A percentile compares a stretch with the other conserved stretches of the same genome.
Conservation (phyloP, 2,888 invertebrate genomes). For the Lasioglossum marginatum region DNA sequence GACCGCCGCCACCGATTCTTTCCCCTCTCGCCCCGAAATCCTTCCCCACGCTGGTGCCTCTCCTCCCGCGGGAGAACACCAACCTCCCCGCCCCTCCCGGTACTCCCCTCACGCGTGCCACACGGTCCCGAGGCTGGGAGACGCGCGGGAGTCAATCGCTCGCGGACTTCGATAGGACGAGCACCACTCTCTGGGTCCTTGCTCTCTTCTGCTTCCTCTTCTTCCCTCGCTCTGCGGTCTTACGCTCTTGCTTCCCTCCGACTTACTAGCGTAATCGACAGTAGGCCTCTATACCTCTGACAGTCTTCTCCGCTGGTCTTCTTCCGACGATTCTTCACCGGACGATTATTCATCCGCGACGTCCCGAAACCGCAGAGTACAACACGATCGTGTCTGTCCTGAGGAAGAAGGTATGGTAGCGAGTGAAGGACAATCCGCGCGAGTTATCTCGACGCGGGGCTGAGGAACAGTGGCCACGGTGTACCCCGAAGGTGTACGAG, state of each 20-base stretch:
- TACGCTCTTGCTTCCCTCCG: conserved; percentile 1
- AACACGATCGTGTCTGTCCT: background rate
- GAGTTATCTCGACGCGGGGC: background rate
- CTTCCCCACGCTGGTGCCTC: conserved; percentile 72
- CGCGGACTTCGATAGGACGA: conserved; percentile 82
- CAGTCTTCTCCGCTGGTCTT: background rate
- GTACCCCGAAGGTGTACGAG: background rate
- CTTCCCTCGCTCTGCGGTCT: conserved; percentile 15
- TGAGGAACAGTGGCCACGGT: background rate
- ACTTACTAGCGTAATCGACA: background rate
- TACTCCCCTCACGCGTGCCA: conserved; percentile 81
- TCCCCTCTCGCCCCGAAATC: conserved; percentile 78
- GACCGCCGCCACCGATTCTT: conserved; percentile 71
- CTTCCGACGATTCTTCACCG: background rate
- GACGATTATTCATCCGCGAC: background rate
- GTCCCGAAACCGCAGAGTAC: background rate
- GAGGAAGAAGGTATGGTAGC: background rate
- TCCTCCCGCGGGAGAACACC: conserved; percentile 74
- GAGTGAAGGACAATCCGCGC: background rate
- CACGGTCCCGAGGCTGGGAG: conserved; percentile 75
- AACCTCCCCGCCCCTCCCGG: conserved; percentile 64
- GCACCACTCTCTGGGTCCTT: conserved; percentile 59
- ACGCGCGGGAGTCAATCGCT: conserved; percentile 83
- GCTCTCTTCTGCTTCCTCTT: conserved; percentile 40
- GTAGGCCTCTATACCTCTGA: background rate